Evolutionary conservation across 2,113 vertebrate species (phyloP).

Genomic region (Motacilla alba): DNA sequence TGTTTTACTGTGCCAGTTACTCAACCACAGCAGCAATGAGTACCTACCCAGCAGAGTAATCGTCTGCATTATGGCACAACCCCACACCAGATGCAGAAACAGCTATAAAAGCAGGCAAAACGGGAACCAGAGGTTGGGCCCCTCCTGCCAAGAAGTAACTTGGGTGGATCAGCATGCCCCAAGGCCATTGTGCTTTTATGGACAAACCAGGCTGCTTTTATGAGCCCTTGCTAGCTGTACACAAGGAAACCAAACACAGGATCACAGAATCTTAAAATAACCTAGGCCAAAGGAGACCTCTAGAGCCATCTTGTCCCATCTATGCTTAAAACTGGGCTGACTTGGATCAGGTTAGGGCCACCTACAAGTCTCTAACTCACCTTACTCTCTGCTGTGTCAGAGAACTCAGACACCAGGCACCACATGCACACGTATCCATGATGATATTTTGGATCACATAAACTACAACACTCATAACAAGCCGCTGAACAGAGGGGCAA

Average conservation of each 20-base stretch:
- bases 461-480: neutral
- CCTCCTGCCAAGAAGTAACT: neutral
- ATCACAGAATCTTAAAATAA: neutral
- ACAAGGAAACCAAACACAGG: neutral
- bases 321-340: neutral
- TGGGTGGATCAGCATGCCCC: neutral
- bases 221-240: neutral
- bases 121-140: neutral
- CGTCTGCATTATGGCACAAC: neutral
- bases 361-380: neutral
- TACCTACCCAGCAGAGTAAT: neutral
- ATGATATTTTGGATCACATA: neutral
- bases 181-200: neutral
- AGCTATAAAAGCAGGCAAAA: conserved; percentile 11
- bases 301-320: neutral
- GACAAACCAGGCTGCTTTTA: neutral
- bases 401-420: neutral
- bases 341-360: neutral
- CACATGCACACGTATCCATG: accelerated
- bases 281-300: neutral
- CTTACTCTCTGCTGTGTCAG: neutral
- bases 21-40: conserved; percentile 2
- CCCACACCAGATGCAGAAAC: neutral
- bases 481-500: neutral
- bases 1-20: neutral